Base-by-base conservation (phyloP, 2,888 invertebrate genomes). In the Scaptomyza flava region DNA sequence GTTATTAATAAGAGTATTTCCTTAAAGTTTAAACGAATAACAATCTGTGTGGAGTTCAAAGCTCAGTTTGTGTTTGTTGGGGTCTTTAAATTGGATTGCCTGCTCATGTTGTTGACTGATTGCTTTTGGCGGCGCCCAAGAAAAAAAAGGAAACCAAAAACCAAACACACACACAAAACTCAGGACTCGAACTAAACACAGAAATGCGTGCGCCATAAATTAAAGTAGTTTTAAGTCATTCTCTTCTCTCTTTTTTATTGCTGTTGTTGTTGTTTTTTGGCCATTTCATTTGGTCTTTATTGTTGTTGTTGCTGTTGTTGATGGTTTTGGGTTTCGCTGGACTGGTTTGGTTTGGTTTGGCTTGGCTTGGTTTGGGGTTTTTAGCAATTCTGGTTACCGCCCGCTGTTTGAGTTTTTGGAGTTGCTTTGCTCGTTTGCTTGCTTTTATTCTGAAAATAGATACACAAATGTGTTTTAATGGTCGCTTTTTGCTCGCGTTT, bases 391-490 rank as follows among this genome's bases (percentile, higher is more conserved):
- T 66, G 65, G 64, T 43, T 67, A 47, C 70, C 66, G 73, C 63
- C 66, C 62, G 72, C 62, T 71, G 79, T 56, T 66, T 58, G 64
- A 62, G 70, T 56, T 43, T 43, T 50, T 68, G 53, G 72, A 59
- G 62, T 64, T 67, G 58, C 34, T 23, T 23, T 9, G 9, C n/a
- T 6, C 34, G 33, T 12, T 20, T 71, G 63, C 69, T 78, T 72
- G 60, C 59, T 61, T 74, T 77, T 72, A 60, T 74, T 87, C 83
- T 80, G 79, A 87, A 84, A 84, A 84, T 84, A 84, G 84, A 84
- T 84, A 88, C 88, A 88, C 84, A 84, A 88, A 84, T 88, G 84
- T 88, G 84, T 88, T 84, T 88, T 84, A 84, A 84, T 84, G 84
- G 88, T 82, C 88, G 87, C 85, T 76, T 87, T 87, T 79, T 84